Base-by-base conservation (phyloP, 1,140 invertebrate genomes). In the Drosophila equinoxialis region DNA sequence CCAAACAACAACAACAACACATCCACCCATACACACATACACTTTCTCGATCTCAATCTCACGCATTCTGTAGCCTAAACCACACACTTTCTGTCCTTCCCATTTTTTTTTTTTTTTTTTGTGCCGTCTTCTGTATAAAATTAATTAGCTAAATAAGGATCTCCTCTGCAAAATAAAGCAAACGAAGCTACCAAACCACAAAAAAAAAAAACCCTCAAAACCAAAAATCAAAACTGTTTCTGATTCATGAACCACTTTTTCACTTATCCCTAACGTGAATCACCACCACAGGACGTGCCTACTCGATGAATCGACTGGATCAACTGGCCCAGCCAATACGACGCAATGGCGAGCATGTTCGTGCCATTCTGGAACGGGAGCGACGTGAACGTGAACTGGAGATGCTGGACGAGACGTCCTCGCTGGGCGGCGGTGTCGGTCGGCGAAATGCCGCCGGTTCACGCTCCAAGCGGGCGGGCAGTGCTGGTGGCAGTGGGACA, bases 291-390 rank as follows among this genome's bases (percentile, higher is more conserved):
- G 91, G 91, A 82, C 97, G 97, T 95, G 96, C 97, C 83, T 96
- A 96, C 93, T 97, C 97, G 90, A 97, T 98, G 96, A 96, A 96
- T 83, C 95, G 97, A 85, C 94, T 98, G 93, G 97, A 98, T 94
- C 95, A 96, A 90, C 93, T 97, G 92, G 94, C 96, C 80, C 95
- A 95, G 92, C 96, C 96, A 65, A 93, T 95, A 69, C 93, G 93
- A 85, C 93, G 93, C 78, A 92, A 93, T 81, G 91, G 92, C 72
- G 94, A 92, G 69, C 91, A 92, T 65, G 82, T 92, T 57, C 85
- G 80, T 80, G 79, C 91, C 57, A 84, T 90, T 59, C 68, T 90
- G 85, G 81, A 91, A 74, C 77, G 79, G 68, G 84, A 85, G 69
- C 77, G 82, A 58, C 83, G 84, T 23, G 86, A 83, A 70, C 71